Conservation (phyloP, 2,113 vertebrate genomes). For the Electrona antarctica region DNA sequence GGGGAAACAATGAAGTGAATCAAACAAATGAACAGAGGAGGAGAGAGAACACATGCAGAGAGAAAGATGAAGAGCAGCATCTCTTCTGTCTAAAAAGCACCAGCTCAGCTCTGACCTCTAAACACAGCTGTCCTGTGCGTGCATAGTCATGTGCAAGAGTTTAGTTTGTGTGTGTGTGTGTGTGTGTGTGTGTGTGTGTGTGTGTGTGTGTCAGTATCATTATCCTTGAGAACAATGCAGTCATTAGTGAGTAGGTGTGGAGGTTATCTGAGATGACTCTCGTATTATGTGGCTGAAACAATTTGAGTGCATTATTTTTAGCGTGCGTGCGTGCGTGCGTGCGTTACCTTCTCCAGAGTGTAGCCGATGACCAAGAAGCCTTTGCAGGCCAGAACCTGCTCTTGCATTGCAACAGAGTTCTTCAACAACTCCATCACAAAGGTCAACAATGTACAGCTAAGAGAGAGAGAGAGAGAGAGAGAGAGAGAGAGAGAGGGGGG, state of each 20-base stretch:
- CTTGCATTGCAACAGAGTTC: conserved; percentile 98
- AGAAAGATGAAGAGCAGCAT: conserved; percentile 30
- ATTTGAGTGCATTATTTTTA: conserved; percentile 1
- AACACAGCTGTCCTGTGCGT: conserved; percentile 34
- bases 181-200: conserved; percentile 1
- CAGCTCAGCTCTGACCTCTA: conserved; percentile 56
- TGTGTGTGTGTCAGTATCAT: background rate
- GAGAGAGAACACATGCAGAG: conserved; percentile 11
- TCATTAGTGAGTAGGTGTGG: background rate
- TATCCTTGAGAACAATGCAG: conserved; percentile 10
- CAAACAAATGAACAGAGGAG: conserved; percentile 3
- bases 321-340: background rate
- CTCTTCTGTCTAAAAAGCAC: conserved; percentile 53
- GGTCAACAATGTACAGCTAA: conserved; percentile 92
- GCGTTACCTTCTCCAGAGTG: conserved; percentile 93
- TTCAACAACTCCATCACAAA: conserved; percentile 98
- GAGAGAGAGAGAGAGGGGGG: conserved; percentile 13
- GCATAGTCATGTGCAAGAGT: background rate
- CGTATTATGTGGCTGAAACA: conserved; percentile 26
- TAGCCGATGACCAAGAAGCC: conserved; percentile 98
- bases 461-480: conserved; percentile 42
- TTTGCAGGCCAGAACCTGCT: conserved; percentile 96
- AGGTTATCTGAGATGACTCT: background rate
- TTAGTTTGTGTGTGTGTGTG: conserved; percentile 7
- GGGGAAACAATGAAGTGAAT: background rate